phyloP scores from a whole-genome alignment of 2,113 vertebrate species.

The Regulus satrapa region DNA sequence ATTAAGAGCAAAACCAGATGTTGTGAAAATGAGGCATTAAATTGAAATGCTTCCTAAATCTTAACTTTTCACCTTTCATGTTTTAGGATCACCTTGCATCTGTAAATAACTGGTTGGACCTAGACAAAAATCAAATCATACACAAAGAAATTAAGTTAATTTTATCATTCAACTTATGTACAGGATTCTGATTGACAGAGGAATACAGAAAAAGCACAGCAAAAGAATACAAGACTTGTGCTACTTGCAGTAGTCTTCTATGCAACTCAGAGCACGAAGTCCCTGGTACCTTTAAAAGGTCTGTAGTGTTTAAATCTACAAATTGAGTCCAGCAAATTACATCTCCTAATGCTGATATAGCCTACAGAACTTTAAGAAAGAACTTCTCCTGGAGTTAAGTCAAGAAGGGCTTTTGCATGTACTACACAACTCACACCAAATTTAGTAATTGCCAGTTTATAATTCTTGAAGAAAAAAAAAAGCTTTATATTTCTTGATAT shows the following conservation, averaged over 20 bases:
- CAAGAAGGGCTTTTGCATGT: neutral
- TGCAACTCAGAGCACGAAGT: neutral
- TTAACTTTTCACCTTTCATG: neutral
- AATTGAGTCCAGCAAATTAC: neutral
- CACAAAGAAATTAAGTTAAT: neutral
- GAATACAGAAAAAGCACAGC: neutral
- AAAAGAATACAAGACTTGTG: neutral
- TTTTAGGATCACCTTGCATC: neutral
- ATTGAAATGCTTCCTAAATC: neutral
- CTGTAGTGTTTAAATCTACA: neutral
- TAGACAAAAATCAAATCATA: neutral
- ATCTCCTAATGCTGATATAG: neutral
- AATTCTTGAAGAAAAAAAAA: neutral
- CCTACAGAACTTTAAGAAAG: neutral
- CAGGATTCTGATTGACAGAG: neutral
- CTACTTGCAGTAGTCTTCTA: neutral
- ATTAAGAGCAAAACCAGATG: neutral
- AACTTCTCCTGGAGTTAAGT: neutral
- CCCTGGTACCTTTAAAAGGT: neutral
- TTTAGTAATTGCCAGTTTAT: neutral
- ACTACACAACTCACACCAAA: neutral
- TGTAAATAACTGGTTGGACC: neutral
- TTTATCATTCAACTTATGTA: neutral
- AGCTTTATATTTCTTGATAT: neutral
- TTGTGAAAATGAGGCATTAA: neutral